Evolutionary conservation across 1,140 invertebrate species (phyloP).

Genomic region (Heliconius hermathena): DNA sequence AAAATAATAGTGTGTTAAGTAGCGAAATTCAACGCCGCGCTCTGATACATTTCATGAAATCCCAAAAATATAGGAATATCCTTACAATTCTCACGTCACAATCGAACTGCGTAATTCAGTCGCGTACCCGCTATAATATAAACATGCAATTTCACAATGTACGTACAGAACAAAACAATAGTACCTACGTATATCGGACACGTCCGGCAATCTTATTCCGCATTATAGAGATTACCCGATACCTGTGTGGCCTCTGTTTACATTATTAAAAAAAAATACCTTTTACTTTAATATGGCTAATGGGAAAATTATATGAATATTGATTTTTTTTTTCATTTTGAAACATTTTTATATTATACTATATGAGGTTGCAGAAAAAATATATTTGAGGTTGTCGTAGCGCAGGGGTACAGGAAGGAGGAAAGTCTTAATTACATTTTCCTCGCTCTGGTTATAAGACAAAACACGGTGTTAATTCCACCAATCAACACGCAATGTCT

Average conservation of each 20-base stretch:
- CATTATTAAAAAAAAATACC: conserved; percentile 9
- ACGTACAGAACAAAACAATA: conserved; percentile 61
- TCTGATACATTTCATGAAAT: too few relatives aligned
- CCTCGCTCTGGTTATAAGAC: too few relatives aligned
- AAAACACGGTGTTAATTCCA: too few relatives aligned
- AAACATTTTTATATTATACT: too few relatives aligned
- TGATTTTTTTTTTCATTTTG: too few relatives aligned
- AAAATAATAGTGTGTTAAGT: too few relatives aligned
- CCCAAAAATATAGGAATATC: conserved; percentile 22
- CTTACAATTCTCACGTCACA: conserved; percentile 36
- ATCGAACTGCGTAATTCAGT: conserved; percentile 69
- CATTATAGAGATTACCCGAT: conserved; percentile 48
- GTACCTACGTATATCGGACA: conserved; percentile 35
- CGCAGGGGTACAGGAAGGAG: too few relatives aligned
- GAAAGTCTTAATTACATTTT: too few relatives aligned
- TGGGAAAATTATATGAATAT: not conserved
- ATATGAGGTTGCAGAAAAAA: too few relatives aligned
- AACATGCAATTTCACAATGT: conserved; percentile 55
- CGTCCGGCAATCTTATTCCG: conserved; percentile 51
- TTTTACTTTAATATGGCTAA: not conserved
- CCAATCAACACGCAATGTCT: too few relatives aligned
- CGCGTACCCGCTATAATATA: conserved; percentile 54
- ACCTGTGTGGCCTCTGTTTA: conserved; percentile 47
- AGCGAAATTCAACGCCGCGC: too few relatives aligned
- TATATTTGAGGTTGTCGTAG: too few relatives aligned